These are phyloP conservation scores for Periophthalmus magnuspinnatus DNA, from an alignment of 2,797 vertebrate genomes.

Conservation along the genomic window DNA sequence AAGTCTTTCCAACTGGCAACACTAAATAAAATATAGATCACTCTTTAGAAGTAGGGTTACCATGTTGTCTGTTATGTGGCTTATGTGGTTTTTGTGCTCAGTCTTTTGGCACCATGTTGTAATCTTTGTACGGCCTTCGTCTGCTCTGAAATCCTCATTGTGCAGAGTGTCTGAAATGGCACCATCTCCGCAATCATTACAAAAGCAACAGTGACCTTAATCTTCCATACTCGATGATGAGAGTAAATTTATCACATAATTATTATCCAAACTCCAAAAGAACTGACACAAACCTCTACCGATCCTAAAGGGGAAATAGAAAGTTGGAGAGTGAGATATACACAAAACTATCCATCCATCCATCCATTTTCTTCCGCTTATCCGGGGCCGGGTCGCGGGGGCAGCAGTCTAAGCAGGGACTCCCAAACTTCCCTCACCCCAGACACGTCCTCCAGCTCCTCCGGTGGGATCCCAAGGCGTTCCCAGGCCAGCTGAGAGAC, in stretches of 20 bases:
- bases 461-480: too few species aligned
- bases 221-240: neutral
- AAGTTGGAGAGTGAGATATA: neutral
- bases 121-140: conserved; percentile 34
- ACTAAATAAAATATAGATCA: too few species aligned
- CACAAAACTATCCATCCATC: too few species aligned
- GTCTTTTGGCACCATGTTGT: conserved; percentile 18
- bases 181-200: conserved; percentile 43
- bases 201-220: conserved; percentile 23
- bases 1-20: too few species aligned
- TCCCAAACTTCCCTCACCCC: too few species aligned
- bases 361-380: too few species aligned
- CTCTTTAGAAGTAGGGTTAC: neutral
- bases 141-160: conserved; percentile 54
- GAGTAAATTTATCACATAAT: neutral
- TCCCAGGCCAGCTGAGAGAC: too few species aligned
- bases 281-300: neutral
- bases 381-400: too few species aligned
- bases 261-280: neutral
- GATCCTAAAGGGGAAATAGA: neutral
- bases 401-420: too few species aligned
- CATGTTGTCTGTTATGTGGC: neutral
- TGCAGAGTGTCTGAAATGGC: conserved; percentile 30
- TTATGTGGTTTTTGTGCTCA: conserved; percentile 12
- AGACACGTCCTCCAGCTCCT: too few species aligned